A percentile compares a stretch with the other conserved stretches of the same genome.
These are phyloP conservation scores for Bellardia bayeri DNA, from an alignment of 2,888 invertebrate genomes.

Conservation along the genomic window DNA sequence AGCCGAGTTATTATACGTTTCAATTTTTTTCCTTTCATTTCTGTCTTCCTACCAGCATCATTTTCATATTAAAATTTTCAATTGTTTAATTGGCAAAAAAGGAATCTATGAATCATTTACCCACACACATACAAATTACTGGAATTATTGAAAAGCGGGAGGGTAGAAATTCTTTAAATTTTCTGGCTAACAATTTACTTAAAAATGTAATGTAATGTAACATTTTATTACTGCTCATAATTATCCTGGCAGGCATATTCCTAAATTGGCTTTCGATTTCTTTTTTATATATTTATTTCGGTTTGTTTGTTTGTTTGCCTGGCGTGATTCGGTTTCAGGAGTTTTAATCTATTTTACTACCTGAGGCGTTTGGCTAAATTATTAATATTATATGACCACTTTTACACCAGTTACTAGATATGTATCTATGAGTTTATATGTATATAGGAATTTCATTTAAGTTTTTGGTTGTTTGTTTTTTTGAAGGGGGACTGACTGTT, in stretches of 20 bases:
- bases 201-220: not conserved
- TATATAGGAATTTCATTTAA: constrained; percentile 29
- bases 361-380: constrained; percentile 63
- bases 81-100: constrained; percentile 14
- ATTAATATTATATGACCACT: constrained; percentile 60
- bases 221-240: constrained; percentile 31
- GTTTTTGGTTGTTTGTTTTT: not conserved
- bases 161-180: not conserved
- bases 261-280: constrained; percentile 28
- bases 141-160: too few relatives aligned
- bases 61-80: not conserved
- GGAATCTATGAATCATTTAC: not conserved
- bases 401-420: constrained; percentile 4
- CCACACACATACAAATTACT: not conserved
- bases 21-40: not conserved
- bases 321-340: not conserved
- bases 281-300: not conserved
- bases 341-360: constrained; percentile 59
- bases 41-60: not conserved
- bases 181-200: not conserved
- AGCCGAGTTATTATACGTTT: constrained; percentile 36
- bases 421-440: too few relatives aligned
- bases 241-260: constrained; percentile 1
- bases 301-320: not conserved
- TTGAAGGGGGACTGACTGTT: not conserved